phyloP scores from a whole-genome alignment of 2,113 vertebrate species.

The Ornithorhynchus anatinus region DNA sequence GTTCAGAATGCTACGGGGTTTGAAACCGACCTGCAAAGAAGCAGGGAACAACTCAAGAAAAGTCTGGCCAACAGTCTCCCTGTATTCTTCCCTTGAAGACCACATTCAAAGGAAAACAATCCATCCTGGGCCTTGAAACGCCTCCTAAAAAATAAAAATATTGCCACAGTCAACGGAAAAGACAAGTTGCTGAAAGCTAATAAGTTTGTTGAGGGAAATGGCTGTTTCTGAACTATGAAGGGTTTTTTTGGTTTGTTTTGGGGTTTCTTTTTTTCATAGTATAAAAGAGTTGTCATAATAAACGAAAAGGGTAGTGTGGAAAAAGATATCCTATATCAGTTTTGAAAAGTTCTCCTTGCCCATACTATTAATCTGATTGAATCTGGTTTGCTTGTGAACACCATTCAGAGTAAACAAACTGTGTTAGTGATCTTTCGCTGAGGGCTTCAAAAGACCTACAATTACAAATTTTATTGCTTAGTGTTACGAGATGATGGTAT shows the following conservation, averaged over 20 bases:
- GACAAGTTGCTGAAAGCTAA: not conserved
- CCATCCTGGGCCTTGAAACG: no score
- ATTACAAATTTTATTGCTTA: slow-evolving; percentile 73
- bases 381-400: slow-evolving; percentile 50
- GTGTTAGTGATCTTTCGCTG: slow-evolving; percentile 47
- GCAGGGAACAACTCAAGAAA: not conserved
- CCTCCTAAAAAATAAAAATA: no score
- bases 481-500: slow-evolving; percentile 70
- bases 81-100: no score
- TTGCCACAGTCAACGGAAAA: no score
- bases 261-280: not conserved
- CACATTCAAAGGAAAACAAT: no score
- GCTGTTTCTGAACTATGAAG: not conserved
- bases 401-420: slow-evolving; percentile 65
- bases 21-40: not conserved
- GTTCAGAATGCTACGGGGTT: no score
- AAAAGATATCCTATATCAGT: not conserved
- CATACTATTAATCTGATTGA: slow-evolving; percentile 32
- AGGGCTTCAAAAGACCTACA: slow-evolving; percentile 65
- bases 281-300: no score
- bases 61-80: not conserved
- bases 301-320: not conserved
- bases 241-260: not conserved
- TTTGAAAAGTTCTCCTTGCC: slow-evolving; percentile 3
- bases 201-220: not conserved